Conservation (phyloP, 2,797 vertebrate species). For the Phataginus tetradactyla region DNA sequence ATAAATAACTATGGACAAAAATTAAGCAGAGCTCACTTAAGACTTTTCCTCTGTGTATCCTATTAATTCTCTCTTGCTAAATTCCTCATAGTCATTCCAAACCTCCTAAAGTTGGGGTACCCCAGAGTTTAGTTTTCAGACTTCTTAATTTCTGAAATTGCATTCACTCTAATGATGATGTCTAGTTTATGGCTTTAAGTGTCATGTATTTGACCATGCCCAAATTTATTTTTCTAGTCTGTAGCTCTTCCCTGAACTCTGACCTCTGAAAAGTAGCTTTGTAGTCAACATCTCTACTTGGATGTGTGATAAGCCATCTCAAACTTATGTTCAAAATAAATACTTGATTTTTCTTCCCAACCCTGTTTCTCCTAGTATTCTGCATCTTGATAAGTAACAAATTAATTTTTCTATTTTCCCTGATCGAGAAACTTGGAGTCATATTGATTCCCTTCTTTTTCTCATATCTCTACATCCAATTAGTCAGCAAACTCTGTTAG, state of each 20-base stretch:
- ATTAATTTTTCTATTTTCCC: background rate
- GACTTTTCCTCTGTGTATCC: background rate
- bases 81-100: background rate
- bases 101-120: background rate
- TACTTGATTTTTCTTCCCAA: background rate
- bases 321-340: background rate
- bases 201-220: background rate
- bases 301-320: background rate
- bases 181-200: background rate
- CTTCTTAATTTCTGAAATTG: background rate
- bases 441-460: background rate
- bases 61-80: background rate
- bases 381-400: background rate
- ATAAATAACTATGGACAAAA: slow-evolving; percentile 12
- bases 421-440: background rate
- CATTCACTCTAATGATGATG: background rate
- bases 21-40: background rate
- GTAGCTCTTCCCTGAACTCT: background rate
- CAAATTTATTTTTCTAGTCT: background rate
- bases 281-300: background rate
- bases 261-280: background rate
- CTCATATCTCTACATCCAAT: background rate
- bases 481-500: background rate
- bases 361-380: background rate
- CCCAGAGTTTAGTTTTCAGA: background rate